Percentiles rank a stretch among this genome's conserved stretches.
Evolutionary conservation across 2,113 vertebrate species (phyloP).

Genomic region (Pogona vitticeps): DNA sequence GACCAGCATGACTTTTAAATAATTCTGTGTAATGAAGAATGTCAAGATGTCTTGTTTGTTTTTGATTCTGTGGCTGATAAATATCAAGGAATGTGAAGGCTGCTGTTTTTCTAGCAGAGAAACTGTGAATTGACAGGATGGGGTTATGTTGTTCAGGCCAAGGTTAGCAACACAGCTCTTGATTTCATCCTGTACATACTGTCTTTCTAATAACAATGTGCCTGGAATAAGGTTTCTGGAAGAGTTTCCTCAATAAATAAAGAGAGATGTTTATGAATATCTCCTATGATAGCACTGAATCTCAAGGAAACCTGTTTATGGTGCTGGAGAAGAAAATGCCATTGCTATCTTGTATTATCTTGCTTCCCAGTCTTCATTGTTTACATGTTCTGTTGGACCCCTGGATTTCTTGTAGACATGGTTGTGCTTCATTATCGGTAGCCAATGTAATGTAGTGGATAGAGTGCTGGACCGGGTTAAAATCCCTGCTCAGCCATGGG

Average conservation of each 20-base stretch:
- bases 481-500: no score
- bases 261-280: background rate
- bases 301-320: background rate
- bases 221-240: conserved; percentile 1
- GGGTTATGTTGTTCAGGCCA: conserved; percentile 10
- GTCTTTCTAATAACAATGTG: background rate
- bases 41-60: conserved; percentile 17
- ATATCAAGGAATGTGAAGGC: conserved; percentile 47
- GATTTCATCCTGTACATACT: conserved; percentile 16
- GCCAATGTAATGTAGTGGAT: background rate
- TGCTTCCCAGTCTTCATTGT: background rate
- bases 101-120: conserved; percentile 22
- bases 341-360: background rate
- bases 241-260: background rate
- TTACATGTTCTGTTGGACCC: background rate
- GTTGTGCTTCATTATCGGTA: background rate
- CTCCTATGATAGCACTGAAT: background rate
- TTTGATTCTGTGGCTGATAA: conserved; percentile 45
- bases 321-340: background rate
- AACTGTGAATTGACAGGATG: conserved; percentile 24
- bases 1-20: conserved; percentile 16
- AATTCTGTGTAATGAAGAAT: conserved; percentile 28
- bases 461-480: no score
- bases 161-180: conserved; percentile 4
- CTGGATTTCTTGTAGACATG: background rate